These are phyloP conservation scores for Brachionus koreanus DNA, from an alignment of 1,140 invertebrate species.

Conservation along the genomic window DNA sequence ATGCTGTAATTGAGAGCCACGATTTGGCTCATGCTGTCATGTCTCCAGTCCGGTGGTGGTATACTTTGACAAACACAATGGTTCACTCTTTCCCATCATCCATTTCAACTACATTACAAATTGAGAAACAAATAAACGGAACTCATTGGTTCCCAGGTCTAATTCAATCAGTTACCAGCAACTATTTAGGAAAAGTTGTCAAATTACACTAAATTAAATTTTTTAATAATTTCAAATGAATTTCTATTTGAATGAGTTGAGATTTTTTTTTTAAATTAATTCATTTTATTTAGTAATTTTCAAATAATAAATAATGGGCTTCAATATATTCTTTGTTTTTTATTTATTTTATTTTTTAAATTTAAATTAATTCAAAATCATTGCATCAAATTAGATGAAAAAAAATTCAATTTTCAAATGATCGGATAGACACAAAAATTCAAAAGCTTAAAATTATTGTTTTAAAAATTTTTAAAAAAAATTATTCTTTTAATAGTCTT, in stretches of 20 bases:
- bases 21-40: constrained; percentile 67
- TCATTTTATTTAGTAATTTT: constrained; percentile 13
- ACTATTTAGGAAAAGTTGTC: constrained; percentile 25
- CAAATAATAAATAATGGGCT: not conserved
- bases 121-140: constrained; percentile 31
- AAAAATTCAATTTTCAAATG: not conserved
- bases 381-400: too few relatives aligned
- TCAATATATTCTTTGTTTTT: not conserved
- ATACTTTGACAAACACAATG: not conserved
- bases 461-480: not conserved
- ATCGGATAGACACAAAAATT: constrained; percentile 16
- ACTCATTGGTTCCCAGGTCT: constrained; percentile 42
- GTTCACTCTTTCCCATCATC: not conserved
- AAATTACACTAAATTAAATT: not conserved
- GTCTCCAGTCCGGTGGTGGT: constrained; percentile 44
- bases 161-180: constrained; percentile 16
- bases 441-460: not conserved
- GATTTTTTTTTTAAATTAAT: constrained; percentile 8
- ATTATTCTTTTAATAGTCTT: not conserved
- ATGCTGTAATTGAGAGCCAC: constrained; percentile 83
- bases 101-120: not conserved
- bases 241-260: not conserved
- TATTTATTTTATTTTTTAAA: not conserved
- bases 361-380: not conserved
- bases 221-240: not conserved